These are phyloP conservation scores for Zaprionus davidi DNA, from an alignment of 1,140 invertebrate species.

Conservation along the genomic window DNA sequence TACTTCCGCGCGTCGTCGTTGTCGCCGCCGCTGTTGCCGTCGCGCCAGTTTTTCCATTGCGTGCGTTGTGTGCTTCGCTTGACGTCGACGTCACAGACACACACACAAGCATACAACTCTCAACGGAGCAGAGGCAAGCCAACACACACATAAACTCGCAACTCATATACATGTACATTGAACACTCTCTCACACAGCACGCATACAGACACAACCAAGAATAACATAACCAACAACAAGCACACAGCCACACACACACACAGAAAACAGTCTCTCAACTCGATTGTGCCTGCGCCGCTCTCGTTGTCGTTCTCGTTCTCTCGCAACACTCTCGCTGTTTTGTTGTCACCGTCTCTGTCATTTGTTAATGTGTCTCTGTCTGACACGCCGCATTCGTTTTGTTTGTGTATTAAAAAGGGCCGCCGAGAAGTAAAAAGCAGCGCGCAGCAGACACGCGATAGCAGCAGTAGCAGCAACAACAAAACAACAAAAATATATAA, in stretches of 20 bases:
- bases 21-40: conserved; percentile 50
- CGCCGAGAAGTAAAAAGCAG: conserved; percentile 42
- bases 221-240: not conserved
- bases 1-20: conserved; percentile 69
- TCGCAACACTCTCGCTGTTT: conserved; percentile 49
- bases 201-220: conserved; percentile 18
- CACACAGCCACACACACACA: not conserved
- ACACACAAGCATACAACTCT: not conserved
- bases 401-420: conserved; percentile 54
- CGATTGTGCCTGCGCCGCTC: conserved; percentile 36
- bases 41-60: conserved; percentile 57
- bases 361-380: conserved; percentile 40
- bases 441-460: conserved; percentile 45
- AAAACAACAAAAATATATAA: conserved; percentile 42
- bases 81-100: conserved; percentile 42
- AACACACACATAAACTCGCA: conserved; percentile 1
- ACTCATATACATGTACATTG: not conserved
- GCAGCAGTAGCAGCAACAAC: conserved; percentile 28
- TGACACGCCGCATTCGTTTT: conserved; percentile 45
- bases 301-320: conserved; percentile 29
- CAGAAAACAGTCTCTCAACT: conserved; percentile 25
- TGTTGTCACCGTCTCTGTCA: conserved; percentile 43
- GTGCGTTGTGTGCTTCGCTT: conserved; percentile 38
- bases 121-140: not conserved
- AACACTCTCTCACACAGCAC: conserved; percentile 4